These are phyloP conservation scores for Squalus acanthias DNA, from an alignment of 2,797 vertebrate species.

Conservation along the genomic window DNA sequence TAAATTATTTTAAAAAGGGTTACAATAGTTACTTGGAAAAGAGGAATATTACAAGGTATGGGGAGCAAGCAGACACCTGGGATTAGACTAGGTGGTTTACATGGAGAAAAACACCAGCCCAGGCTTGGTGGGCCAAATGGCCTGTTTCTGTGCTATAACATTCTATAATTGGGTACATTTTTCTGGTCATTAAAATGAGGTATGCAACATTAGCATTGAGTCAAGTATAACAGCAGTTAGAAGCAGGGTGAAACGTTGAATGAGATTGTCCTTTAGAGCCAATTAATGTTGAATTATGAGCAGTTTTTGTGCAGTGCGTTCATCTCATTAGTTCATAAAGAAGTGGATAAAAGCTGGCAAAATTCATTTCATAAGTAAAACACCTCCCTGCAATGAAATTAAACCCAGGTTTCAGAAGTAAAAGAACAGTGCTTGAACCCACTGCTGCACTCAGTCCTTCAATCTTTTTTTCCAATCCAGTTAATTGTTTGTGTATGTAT, in stretches of 20 bases:
- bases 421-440: neutral
- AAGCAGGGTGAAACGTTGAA: neutral
- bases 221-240: slow-evolving; percentile 1
- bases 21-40: neutral
- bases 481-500: neutral
- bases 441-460: neutral
- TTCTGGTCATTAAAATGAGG: neutral
- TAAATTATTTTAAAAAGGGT: neutral
- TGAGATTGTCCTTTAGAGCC: neutral
- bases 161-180: neutral
- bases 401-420: neutral
- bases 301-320: neutral
- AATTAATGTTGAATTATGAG: neutral
- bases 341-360: neutral
- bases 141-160: neutral
- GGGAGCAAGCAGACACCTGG: neutral
- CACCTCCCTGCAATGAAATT: neutral
- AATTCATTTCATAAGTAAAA: neutral
- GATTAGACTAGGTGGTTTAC: neutral
- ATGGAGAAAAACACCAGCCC: neutral
- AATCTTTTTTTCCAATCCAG: neutral
- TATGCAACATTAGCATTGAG: neutral
- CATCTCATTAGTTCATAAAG: neutral
- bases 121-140: neutral
- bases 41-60: neutral